Base-by-base conservation (phyloP, 1,140 invertebrate genomes). In the Drosophila arizonae region DNA sequence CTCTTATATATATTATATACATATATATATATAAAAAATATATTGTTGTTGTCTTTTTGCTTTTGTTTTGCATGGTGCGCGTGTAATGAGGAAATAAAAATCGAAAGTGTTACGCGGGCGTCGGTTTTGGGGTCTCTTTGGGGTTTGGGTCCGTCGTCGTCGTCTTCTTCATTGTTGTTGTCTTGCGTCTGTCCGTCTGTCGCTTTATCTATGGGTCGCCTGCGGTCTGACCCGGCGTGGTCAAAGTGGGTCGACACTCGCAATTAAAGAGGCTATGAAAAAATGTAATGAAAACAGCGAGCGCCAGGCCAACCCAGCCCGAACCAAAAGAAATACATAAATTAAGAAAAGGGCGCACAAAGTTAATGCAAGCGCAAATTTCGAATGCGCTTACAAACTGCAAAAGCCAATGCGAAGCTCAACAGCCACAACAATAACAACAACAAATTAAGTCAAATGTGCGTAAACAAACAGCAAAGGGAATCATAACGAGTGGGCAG, bases 11-110 rank as follows among this genome's bases (percentile, higher is more conserved):
- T 36, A 36, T 9, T 24, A 36, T 36, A 36, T 36, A 36, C 2
- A 36, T 36, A 36, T 36, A 36, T 36, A 36, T 36, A 6, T 33
- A 33, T 33, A 15, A 30, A 15, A 28, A 2, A 30, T 30, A 10
- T 28, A 36, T 78, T 50, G 55, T 74, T 79, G 30, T 69, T 17
- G 55, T 54, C 36, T 62, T 41, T 67, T 57, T 64, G 41, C 62
- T 48, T 60, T 55, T 36, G 43, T 64, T 68, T 64, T 76, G 71
- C 63, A 68, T 30, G 48, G 45, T 66, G 45, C 67, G 64, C 55
- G 52, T 85, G 70, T 85, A 86, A 81, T 86, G 81, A 85, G 81
- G 81, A 86, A 86, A 85, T 80, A 80, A 79, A 81, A 85, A 86
- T 86, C 58, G 77, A 86, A 86, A 86, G 81, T 86, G 81, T 86